A percentile compares a stretch with the other conserved stretches of the same genome.
Evolutionary conservation across 2,113 vertebrate genomes (phyloP).

Genomic region (Osmerus mordax): DNA sequence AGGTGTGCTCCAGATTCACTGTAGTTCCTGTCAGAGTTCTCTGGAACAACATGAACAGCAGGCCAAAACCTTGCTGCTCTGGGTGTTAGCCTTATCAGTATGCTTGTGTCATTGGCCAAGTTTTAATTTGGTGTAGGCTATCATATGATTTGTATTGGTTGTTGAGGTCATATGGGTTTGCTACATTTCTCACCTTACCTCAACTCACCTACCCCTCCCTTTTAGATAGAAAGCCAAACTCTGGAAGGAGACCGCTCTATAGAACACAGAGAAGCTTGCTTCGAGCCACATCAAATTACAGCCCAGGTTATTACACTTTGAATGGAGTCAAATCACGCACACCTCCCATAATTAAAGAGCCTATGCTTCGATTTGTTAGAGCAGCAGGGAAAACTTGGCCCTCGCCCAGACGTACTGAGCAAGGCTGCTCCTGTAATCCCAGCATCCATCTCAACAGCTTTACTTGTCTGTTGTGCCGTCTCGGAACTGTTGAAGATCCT

Average conservation of each 20-base stretch:
- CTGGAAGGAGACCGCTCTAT: conserved; percentile 28
- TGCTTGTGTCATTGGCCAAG: no score
- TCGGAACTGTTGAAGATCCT: conserved; percentile 15
- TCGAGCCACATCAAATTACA: conserved; percentile 56
- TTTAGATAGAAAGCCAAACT: conserved; percentile 11
- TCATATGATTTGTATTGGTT: background rate
- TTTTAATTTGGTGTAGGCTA: no score
- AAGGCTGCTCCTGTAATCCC: conserved; percentile 43
- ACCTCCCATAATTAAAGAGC: conserved; percentile 62
- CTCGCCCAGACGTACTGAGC: conserved; percentile 26
- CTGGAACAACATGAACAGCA: conserved; percentile 26
- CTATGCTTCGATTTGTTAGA: conserved; percentile 47
- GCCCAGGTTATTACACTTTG: conserved; percentile 41
- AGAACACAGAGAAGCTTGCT: conserved; percentile 29
- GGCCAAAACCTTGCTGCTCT: conserved; percentile 15
- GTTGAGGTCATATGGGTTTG: background rate
- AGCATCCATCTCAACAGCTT: conserved; percentile 39
- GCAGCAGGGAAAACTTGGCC: conserved; percentile 29
- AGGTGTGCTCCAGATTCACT: conserved; percentile 10
- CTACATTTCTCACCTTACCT: background rate
- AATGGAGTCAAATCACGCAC: conserved; percentile 55
- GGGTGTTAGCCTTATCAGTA: background rate
- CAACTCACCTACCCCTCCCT: background rate
- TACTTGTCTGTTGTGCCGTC: conserved; percentile 29
- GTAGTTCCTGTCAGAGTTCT: conserved; percentile 22